Evolutionary conservation across 2,113 vertebrate species (phyloP), one percentile per base, ranked within the genome.

Genomic region (Corythoichthys haematopterus): DNA sequence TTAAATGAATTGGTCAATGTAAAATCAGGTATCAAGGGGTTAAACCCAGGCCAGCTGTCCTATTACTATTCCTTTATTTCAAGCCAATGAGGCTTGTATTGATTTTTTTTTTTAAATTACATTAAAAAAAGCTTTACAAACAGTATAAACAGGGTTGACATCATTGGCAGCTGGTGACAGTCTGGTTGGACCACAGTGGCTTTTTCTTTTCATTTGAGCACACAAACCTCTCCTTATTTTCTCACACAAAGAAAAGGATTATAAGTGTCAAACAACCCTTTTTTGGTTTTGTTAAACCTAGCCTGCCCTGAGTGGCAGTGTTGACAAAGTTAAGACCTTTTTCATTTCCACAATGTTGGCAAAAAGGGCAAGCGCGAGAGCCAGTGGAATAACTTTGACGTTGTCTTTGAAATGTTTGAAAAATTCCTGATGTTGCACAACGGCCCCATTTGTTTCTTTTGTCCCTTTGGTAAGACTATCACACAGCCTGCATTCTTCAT

Each of bases 81-180:
- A 69, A 74, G 75, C 72, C 70, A 64, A 50, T 60, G 57, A 56
- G 72, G 66, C 76, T 68, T 43, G 70, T 67, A 65, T 73, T 57
- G 65, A 61, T 80, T 67, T 82, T 4, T 37, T 78, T 78, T 46
- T 79, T 68, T 83, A 28, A 28, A 28, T 28, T 28, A 28, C 80
- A 69, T 81, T 82, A 78, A 83, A 85, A 84, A 87, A 73, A 77
- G 80, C 84, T 84, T 83, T 85, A 84, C 85, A 88, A 84, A 87
- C 77, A 64, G 80, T 79, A 84, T 73, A 84, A 86, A 87, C 82
- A 87, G 72, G 78, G 78, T 88, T 89, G 86, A 89, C 86, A 84
- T 88, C 83, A 84, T 85, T 86, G 82, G 80, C 83, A 82, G 80
- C 82, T 83, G 82, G 80, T 71, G 81, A 82, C 82, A 81, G 79